Conservation (phyloP, 2,888 invertebrate genomes). For the Ormyrus labotus region DNA sequence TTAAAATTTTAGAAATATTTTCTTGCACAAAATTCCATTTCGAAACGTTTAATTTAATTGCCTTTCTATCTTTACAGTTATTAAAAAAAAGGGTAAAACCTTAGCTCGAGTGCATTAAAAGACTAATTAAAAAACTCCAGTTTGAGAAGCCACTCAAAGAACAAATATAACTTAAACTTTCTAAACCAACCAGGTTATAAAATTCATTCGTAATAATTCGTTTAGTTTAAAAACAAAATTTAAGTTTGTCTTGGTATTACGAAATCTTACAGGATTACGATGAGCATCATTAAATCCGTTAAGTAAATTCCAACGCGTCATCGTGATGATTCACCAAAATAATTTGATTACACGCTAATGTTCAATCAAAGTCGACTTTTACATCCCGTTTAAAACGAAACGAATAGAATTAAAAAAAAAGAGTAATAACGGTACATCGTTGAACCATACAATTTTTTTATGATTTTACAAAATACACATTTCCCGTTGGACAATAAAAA, state of each 20-base stretch:
- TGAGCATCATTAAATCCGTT: slow-evolving; percentile 10
- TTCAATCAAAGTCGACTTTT: not conserved
- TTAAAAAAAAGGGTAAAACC: no score
- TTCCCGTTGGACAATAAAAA: not conserved
- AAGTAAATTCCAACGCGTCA: slow-evolving; percentile 28
- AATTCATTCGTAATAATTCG: not conserved
- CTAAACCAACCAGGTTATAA: not conserved
- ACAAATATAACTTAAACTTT: no score
- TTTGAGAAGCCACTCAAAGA: no score
- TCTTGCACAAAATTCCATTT: no score
- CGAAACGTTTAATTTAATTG: no score
- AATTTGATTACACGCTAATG: slow-evolving; percentile 15
- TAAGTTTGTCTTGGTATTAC: not conserved
- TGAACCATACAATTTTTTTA: no score
- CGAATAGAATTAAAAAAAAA: not conserved
- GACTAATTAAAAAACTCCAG: no score
- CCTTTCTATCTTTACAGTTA: no score
- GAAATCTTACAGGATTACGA: not conserved
- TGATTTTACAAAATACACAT: not conserved
- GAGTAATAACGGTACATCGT: no score
- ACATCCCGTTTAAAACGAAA: not conserved
- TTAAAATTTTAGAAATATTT: no score
- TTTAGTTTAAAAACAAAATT: not conserved
- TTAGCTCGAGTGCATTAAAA: no score
- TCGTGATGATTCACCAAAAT: slow-evolving; percentile 23